Conservation (phyloP, 2,113 vertebrate species). For the Chloropsis hardwickii region DNA sequence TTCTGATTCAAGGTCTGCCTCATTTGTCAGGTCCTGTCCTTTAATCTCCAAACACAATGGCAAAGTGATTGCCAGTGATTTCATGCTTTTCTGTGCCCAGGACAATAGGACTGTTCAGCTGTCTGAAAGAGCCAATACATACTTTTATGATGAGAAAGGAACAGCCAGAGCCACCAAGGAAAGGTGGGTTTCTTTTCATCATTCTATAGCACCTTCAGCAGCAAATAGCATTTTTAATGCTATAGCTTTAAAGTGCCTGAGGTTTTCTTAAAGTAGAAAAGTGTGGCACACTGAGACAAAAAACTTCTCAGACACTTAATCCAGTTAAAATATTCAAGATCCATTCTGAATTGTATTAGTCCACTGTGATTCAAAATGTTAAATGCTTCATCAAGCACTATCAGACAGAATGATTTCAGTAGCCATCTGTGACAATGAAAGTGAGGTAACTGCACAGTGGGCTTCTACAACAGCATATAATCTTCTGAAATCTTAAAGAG, state of each 20-base stretch:
- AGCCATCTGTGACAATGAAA: not conserved
- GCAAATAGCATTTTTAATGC: not conserved
- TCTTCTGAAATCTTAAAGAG: not conserved
- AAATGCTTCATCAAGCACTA: conserved; percentile 24
- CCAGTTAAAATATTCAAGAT: not conserved
- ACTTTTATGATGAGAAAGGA: not conserved
- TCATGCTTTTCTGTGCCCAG: not conserved
- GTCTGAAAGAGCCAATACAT: not conserved
- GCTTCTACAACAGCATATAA: not conserved
- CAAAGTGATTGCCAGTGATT: conserved; percentile 2
- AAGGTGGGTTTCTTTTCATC: not conserved
- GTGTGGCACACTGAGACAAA: not conserved
- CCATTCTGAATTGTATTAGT: not conserved
- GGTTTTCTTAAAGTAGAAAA: not conserved
- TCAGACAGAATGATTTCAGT: not conserved
- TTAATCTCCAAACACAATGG: not conserved
- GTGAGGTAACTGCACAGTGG: not conserved
- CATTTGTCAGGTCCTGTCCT: not conserved
- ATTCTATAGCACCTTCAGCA: not conserved
- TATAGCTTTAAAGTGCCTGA: not conserved
- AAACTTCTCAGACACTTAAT: not conserved
- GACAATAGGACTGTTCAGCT: not conserved
- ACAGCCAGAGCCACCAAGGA: not conserved
- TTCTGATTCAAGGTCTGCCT: not conserved
- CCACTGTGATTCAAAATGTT: not conserved